Conservation (phyloP, 2,113 vertebrate genomes). For the Indicator indicator region DNA sequence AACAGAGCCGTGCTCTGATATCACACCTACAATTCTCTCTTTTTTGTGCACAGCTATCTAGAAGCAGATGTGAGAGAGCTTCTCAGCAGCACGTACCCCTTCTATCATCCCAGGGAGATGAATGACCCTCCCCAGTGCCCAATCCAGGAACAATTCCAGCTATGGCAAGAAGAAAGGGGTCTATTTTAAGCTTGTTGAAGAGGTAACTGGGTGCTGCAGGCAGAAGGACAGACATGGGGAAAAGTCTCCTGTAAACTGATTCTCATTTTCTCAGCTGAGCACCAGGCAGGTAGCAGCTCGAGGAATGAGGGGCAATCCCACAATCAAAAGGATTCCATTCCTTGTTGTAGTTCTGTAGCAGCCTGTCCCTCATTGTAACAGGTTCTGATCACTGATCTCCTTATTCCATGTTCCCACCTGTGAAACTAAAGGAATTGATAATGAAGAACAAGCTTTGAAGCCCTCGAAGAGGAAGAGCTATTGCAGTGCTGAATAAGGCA, state of each 20-base stretch:
- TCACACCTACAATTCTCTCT: neutral
- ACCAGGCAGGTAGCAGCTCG: neutral
- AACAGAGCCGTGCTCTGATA: neutral
- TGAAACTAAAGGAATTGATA: neutral
- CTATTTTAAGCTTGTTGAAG: constrained; percentile 23
- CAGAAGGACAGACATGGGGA: neutral
- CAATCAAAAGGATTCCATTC: neutral
- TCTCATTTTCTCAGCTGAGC: neutral
- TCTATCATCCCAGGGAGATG: neutral
- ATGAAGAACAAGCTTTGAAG: neutral
- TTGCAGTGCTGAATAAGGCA: neutral
- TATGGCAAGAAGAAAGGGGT: neutral
- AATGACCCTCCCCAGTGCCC: neutral
- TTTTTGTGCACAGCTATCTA: neutral
- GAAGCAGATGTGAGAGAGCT: neutral
- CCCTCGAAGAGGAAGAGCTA: neutral
- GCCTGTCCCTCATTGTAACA: neutral
- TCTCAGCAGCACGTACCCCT: neutral
- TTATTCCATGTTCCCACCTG: neutral
- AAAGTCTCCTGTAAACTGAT: neutral
- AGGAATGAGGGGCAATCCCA: neutral
- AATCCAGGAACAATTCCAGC: neutral
- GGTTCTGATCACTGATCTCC: neutral
- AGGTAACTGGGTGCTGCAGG: neutral
- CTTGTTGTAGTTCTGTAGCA: neutral